Evolutionary conservation across 2,113 vertebrate species (phyloP).

Genomic region (Oriolus oriolus): DNA sequence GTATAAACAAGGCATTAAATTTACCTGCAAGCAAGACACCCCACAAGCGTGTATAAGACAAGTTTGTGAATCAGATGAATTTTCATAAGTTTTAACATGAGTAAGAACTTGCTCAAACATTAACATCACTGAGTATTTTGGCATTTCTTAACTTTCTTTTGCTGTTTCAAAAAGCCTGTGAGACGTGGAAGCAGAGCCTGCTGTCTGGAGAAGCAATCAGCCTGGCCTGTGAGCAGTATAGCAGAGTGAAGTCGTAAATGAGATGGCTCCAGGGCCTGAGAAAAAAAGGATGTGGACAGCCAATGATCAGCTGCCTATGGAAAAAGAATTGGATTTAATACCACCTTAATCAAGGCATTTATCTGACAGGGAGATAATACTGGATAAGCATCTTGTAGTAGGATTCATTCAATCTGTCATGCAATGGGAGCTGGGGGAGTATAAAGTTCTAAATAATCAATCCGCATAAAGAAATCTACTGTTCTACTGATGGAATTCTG

Average conservation of each 20-base stretch:
- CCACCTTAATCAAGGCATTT: background rate
- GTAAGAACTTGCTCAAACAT: background rate
- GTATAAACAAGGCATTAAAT: background rate
- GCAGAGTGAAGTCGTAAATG: background rate
- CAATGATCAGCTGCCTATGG: background rate
- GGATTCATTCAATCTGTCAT: background rate
- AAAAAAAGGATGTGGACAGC: background rate
- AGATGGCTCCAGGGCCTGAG: background rate
- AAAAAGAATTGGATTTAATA: background rate
- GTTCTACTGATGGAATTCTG: background rate
- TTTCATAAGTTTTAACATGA: background rate
- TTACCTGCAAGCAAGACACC: background rate
- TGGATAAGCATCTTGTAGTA: background rate
- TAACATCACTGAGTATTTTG: background rate
- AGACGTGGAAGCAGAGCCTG: background rate
- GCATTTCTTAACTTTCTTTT: background rate
- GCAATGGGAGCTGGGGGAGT: background rate
- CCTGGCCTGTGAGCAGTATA: background rate
- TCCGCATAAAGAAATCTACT: background rate
- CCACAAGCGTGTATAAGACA: rapidly evolving
- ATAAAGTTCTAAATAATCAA: background rate
- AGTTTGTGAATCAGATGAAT: background rate
- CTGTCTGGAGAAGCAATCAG: background rate
- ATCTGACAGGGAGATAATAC: background rate
- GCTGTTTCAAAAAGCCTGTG: background rate